Percentiles rank a stretch among this genome's conserved stretches.
Conservation (phyloP, 2,113 vertebrate genomes). For the Gymnorhina tibicen region DNA sequence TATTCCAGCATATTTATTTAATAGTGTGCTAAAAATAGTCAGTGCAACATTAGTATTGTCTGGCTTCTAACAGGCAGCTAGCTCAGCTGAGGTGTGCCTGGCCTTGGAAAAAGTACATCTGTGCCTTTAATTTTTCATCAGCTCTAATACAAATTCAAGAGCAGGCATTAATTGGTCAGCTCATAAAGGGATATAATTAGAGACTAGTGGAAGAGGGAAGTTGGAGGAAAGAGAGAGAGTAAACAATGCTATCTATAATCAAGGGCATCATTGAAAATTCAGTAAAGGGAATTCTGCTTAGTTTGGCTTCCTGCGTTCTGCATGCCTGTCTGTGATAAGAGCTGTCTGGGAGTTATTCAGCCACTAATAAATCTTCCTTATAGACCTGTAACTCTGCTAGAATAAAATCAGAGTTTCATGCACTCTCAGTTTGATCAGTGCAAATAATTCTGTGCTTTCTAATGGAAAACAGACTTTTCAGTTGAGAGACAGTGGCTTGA, state of each 20-base stretch:
- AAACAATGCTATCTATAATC: conserved; percentile 71
- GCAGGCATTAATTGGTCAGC: conserved; percentile 52
- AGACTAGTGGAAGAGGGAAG: conserved; percentile 46
- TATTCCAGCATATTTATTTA: conserved; percentile 54
- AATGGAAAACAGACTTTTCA: not conserved
- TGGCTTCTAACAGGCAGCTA: conserved; percentile 28
- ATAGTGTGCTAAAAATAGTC: conserved; percentile 33
- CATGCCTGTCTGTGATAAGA: conserved; percentile 62
- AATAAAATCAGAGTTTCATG: conserved; percentile 36
- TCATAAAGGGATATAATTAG: conserved; percentile 65
- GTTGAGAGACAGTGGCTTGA: not conserved
- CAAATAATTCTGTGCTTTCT: conserved; percentile 14
- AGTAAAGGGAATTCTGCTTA: conserved; percentile 64
- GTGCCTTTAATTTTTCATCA: conserved; percentile 68
- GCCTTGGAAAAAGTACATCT: conserved; percentile 36
- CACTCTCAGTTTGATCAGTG: conserved; percentile 20
- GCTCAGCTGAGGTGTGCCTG: not conserved
- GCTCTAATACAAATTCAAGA: conserved; percentile 56
- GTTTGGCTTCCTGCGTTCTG: conserved; percentile 51
- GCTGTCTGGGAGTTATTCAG: conserved; percentile 57
- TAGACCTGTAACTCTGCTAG: not conserved
- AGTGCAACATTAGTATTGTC: conserved; percentile 27
- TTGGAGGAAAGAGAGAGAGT: conserved; percentile 30
- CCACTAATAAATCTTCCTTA: conserved; percentile 61
- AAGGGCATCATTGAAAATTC: conserved; percentile 66